These are phyloP conservation scores for Etia nguti DNA, from an alignment of 2,113 vertebrate genomes.

Conservation along the genomic window DNA sequence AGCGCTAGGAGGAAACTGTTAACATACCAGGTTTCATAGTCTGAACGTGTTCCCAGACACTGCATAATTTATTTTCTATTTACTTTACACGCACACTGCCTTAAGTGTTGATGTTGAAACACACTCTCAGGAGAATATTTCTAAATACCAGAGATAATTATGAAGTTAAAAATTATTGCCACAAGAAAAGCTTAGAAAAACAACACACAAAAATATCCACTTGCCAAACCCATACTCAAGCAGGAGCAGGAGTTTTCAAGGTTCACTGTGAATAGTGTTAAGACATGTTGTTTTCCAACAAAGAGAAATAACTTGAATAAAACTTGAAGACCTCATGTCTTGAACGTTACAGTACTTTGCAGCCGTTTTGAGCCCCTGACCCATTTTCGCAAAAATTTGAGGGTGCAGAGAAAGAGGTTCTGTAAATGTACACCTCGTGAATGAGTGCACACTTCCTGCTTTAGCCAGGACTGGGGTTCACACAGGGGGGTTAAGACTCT, in stretches of 20 bases:
- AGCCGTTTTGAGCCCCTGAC: constrained; percentile 12
- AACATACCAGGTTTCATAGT: background rate
- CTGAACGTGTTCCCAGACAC: background rate
- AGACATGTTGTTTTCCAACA: background rate
- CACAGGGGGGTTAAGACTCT: background rate
- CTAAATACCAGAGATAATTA: background rate
- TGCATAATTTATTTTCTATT: background rate
- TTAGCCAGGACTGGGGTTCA: constrained; percentile 13
- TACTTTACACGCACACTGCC: background rate
- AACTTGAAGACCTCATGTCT: background rate
- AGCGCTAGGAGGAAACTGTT: background rate
- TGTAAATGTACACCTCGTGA: constrained; percentile 42
- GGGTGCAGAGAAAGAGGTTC: background rate
- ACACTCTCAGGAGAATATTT: background rate
- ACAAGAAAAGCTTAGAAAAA: background rate
- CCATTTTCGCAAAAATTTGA: background rate
- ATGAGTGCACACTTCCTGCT: constrained; percentile 49
- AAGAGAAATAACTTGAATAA: background rate
- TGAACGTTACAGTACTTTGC: background rate
- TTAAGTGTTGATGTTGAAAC: background rate
- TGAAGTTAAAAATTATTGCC: background rate
- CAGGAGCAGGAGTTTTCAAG: background rate
- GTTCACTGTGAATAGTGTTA: background rate
- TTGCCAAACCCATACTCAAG: background rate
- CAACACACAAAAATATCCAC: background rate